Conservation (phyloP, 2,888 invertebrate species). For the Aphodius sticticus region DNA sequence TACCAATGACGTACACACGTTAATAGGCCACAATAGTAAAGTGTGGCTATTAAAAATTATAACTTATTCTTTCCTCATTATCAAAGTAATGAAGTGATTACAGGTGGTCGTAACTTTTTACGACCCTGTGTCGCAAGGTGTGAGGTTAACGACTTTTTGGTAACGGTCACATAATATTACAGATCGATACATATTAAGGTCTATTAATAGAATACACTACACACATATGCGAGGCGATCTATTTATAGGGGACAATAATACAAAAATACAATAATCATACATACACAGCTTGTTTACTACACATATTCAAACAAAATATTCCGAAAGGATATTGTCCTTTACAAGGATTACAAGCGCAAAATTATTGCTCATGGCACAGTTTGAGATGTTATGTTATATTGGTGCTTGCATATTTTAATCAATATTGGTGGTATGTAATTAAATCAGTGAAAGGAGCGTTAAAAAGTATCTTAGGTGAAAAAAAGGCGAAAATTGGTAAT, state of each 20-base stretch:
- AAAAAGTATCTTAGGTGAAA: no score
- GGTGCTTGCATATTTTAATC: no score
- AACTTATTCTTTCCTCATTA: not conserved
- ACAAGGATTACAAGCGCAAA: not conserved
- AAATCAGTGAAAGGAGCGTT: no score
- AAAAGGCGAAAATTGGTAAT: no score
- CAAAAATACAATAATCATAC: not conserved
- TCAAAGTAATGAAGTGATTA: not conserved
- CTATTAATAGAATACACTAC: not conserved
- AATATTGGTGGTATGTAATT: no score
- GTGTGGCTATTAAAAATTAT: not conserved
- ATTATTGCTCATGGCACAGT: not conserved
- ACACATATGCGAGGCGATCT: not conserved
- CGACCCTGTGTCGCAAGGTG: not conserved
- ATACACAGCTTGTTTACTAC: not conserved
- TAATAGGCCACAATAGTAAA: not conserved
- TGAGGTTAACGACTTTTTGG: not conserved
- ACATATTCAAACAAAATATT: not conserved
- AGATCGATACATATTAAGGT: not conserved
- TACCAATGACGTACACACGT: not conserved
- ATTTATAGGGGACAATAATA: not conserved
- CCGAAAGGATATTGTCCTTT: constrained; percentile 4
- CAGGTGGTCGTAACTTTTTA: not conserved
- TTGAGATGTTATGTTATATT: not conserved
- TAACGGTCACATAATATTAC: not conserved